Conservation (phyloP, 2,113 vertebrate genomes). For the Sciurus niger region DNA sequence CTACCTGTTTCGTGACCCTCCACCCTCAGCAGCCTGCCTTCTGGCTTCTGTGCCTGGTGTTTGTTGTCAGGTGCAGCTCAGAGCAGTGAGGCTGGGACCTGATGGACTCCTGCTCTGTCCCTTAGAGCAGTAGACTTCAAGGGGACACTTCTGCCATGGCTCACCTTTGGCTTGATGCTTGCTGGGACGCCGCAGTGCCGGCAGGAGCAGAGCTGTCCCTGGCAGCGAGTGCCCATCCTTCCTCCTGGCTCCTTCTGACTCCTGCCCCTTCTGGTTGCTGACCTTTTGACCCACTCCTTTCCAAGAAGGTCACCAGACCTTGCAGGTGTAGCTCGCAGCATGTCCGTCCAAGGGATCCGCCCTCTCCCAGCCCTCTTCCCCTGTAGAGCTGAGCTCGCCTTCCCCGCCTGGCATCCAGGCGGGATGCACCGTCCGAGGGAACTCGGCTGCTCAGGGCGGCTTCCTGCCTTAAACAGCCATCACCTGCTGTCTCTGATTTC, state of each 20-base stretch:
- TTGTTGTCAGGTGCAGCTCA: neutral
- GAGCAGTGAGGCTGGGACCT: neutral
- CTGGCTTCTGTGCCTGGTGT: neutral
- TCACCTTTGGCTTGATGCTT: neutral
- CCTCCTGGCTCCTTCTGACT: neutral
- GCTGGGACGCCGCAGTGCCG: neutral
- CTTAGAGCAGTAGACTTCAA: fast-evolving
- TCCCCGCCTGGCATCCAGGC: neutral
- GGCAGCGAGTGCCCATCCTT: neutral
- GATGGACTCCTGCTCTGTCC: neutral
- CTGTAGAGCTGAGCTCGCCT: neutral
- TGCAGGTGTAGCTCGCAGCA: fast-evolving
- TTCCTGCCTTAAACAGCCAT: neutral
- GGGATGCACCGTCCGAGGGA: neutral
- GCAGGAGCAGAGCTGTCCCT: neutral
- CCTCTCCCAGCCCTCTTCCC: neutral
- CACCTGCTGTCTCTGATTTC: neutral
- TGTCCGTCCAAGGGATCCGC: neutral
- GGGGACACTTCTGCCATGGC: neutral
- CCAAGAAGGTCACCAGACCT: neutral
- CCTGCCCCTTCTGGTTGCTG: neutral
- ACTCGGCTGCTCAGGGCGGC: neutral
- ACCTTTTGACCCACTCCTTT: neutral
- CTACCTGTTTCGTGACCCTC: neutral
- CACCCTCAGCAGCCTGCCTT: neutral